Base-by-base conservation (phyloP, 92 coral and sea anemone genomes). In the Blastomussa wellsi region DNA sequence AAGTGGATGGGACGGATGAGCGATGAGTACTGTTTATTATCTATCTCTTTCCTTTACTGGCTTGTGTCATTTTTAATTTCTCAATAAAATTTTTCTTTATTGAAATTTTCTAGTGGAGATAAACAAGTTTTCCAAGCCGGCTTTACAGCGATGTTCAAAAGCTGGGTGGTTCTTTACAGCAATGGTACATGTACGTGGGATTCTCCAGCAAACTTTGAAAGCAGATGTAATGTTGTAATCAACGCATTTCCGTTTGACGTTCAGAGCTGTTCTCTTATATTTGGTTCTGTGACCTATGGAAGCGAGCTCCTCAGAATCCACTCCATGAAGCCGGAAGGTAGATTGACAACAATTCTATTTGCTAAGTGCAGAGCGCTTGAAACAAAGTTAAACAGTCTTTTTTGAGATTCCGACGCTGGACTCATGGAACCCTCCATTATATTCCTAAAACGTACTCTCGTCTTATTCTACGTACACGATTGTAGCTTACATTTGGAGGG, bases 271-370 rank as follows among this genome's bases (percentile, higher is more conserved):
- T 68, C 55, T 5, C 69, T 86, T n/a, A 1, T 41, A 44, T 90
- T 90, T 70, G 82, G 79, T 17, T 90, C 92, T 17, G 90, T 72
- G 69, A 81, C 87, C 11, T 90, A 86, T 60, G 90, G 84, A 70
- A 80, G 84, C 52, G 35, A 81, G 33, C 13, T 42, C n/a, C 90
- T 90, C 10, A 49, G 33, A 13, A 84, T 88, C 37, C 62, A 78
- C 13, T 22, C 80, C 29, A 72, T 82, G 60, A 37, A 29, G 2
- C 69, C 79, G 3, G 35, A 1, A 42, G 41, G 69, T 74, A 41
- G 36, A 62, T 28, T 26, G 68, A 13, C 14, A 13, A 51, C 22
- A 51, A 22, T 51, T 51, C 16, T 22, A 3, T 51, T 12, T 51
- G 16, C 16, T 22, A 20, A 10, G 16, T 51, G 57, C 49, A 44